Percentiles rank a stretch among this genome's conserved stretches.
Evolutionary conservation across 1,140 invertebrate species (phyloP).

Genomic region (Formica selysi): DNA sequence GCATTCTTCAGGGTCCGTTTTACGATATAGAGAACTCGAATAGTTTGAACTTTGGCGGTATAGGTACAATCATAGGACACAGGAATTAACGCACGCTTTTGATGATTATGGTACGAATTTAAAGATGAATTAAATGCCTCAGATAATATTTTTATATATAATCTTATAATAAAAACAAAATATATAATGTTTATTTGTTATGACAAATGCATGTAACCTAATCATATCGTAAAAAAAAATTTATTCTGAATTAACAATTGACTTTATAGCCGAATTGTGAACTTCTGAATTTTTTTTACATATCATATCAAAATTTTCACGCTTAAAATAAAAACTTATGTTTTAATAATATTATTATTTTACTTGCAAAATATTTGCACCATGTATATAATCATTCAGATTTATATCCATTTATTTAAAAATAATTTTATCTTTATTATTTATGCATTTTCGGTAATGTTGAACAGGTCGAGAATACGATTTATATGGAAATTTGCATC

Average conservation of each 20-base stretch:
- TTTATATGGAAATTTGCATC: slow-evolving; percentile 95
- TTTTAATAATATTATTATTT: background rate
- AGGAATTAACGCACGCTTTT: slow-evolving; percentile 97
- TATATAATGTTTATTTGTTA: no score
- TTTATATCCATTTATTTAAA: background rate
- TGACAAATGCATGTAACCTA: background rate
- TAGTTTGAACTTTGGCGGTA: slow-evolving; percentile 97
- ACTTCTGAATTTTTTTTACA: background rate
- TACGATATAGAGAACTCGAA: slow-evolving; percentile 96
- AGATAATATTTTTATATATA: background rate
- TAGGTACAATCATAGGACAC: slow-evolving; percentile 98
- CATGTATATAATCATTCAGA: background rate
- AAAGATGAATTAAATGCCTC: background rate
- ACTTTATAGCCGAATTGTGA: background rate
- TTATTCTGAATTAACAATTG: background rate
- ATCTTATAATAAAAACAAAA: slow-evolving; percentile 71
- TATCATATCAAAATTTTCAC: background rate
- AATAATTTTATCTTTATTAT: background rate
- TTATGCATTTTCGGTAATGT: slow-evolving; percentile 17
- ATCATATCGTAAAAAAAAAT: background rate
- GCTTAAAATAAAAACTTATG: background rate
- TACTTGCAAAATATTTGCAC: background rate
- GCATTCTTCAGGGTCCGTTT: slow-evolving; percentile 97
- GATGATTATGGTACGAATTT: slow-evolving; percentile 94
- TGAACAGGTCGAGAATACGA: slow-evolving; percentile 88